Percentiles rank a stretch among this genome's conserved stretches.
These are phyloP conservation scores for Huso huso DNA, from an alignment of 2,797 vertebrate genomes.

Conservation along the genomic window DNA sequence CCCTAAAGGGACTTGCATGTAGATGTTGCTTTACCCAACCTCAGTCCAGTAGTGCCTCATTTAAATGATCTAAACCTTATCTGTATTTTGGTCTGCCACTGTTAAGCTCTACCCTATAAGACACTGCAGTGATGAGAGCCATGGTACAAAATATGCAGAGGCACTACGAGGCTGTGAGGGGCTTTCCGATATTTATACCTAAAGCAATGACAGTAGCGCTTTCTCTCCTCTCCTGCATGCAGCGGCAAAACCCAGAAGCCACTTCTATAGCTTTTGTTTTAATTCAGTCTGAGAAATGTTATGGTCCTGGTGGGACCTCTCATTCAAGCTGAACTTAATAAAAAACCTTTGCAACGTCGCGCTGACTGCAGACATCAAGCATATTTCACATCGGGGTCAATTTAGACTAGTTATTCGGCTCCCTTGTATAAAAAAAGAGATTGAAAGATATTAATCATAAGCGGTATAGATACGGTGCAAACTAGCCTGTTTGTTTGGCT, in stretches of 20 bases:
- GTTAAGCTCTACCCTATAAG: no score
- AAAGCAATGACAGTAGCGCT: slow-evolving; percentile 35
- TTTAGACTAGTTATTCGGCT: slow-evolving; percentile 54
- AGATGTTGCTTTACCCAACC: no score
- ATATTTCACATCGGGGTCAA: slow-evolving; percentile 48
- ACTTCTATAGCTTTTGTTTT: slow-evolving; percentile 26
- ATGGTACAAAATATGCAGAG: no score
- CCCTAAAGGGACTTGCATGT: no score
- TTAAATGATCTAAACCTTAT: no score
- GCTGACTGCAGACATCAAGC: slow-evolving; percentile 13
- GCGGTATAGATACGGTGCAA: slow-evolving; percentile 61
- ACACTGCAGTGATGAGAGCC: no score
- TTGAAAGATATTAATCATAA: slow-evolving; percentile 68
- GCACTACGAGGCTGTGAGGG: no score
- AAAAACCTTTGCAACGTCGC: slow-evolving; percentile 35
- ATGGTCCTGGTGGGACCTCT: slow-evolving; percentile 32
- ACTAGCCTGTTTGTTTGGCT: slow-evolving; percentile 66
- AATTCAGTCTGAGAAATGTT: slow-evolving; percentile 27
- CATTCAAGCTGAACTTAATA: slow-evolving; percentile 31
- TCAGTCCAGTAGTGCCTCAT: no score
- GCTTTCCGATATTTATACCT: slow-evolving; percentile 34
- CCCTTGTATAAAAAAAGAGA: slow-evolving; percentile 48
- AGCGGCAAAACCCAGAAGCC: slow-evolving; percentile 30
- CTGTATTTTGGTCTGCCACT: no score
- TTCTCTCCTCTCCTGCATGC: slow-evolving; percentile 32